Base-by-base conservation (phyloP, 1,140 invertebrate genomes). In the Homalodisca vitripennis region DNA sequence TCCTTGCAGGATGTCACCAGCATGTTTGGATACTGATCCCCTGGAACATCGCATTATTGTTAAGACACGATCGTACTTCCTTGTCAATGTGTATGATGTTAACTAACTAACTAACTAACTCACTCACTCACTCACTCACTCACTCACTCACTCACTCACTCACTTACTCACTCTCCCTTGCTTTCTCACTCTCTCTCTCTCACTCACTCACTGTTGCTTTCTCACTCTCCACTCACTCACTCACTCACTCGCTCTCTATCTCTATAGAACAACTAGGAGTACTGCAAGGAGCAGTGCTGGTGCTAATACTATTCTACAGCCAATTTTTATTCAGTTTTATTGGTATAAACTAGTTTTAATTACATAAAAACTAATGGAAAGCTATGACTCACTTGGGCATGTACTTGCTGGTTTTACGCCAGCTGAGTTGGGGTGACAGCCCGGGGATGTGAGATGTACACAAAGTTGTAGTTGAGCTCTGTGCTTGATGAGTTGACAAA, bases 351-450 rank as follows among this genome's bases (percentile, higher is more conserved):
- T 41, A 41, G 6, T 41, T 17, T 41, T 41, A 17, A 17, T 55
- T 22, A 17, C 6, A 26, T 55, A 55, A 20, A 55, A 55, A 26
- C 17, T 41, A 41, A 10, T 41, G 17, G 34, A 10, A 41, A 17
- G 34, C 55, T 24, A 24, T 67, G 73, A 82, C 87, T 84, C 84
- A 96, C 94, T 95, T 96, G 70, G 96, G 96, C 95, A 98, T 98
- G 77, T 98, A 98, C 84, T 98, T 98, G 84, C 95, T 98, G 34
- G 96, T 98, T 80, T 95, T 95, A 70, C 97, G 85, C 97, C 97
- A 99, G 57, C 95, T 95, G 68, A 99, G 86, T 74, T 97, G 94
- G n/a, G 51, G 95, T 98, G 12, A 99, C 94, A 51, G 96, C 93
- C 63, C 94, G 84, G 13, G 97, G 97, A 84, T 99, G 97, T 47